Base-by-base conservation (phyloP, 2,888 invertebrate species). In the Tenthredo distinguenda region DNA sequence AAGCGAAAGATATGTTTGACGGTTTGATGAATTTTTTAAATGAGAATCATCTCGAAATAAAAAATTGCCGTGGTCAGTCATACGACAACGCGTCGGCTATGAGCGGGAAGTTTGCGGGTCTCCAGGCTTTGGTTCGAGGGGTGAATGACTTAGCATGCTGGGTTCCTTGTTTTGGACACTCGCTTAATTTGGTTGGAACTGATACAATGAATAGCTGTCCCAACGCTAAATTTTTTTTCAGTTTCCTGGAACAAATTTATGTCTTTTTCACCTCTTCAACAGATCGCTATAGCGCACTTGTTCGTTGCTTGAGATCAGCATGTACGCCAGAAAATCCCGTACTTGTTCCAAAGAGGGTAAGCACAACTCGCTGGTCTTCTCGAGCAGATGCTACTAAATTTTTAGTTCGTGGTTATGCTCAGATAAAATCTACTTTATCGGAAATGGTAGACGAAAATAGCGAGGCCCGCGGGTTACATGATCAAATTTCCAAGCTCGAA, bases 1-100 rank as follows among this genome's bases (percentile, higher is more conserved):
- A 85, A 65, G 82, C 77, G 47, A 72, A 85, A 82, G 85, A 86
- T 77, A 71, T 62, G 26, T 85, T 86, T 71, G 55, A 85, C 65
- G 83, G 83, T 40, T 86, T 86, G 84, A 72, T 72, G 72, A 72
- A 72, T 72, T 74, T 87, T 84, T 85, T 87, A n/a, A 74, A 85
- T 68, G 82, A 87, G 58, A 83, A 86, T 86, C 77, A 86, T 43
- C 76, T 88, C 55, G 72, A 87, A n/a, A 86, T 89, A 50, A 84
- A 87, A 72, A 58, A 88, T 86, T 87, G 87, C 40, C 85, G 87
- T 79, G 86, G 87, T 31, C 86, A 88, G 82, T 87, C 87, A 26
- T 88, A 88, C 68, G 87, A 88, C 84, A 88, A 88, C 79, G 88
- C 88, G 7, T 86, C 87, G 47, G 86, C 85, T 47, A 88, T 88